Conservation (phyloP, 2,888 invertebrate genomes). For the Drosophila longiperda region DNA sequence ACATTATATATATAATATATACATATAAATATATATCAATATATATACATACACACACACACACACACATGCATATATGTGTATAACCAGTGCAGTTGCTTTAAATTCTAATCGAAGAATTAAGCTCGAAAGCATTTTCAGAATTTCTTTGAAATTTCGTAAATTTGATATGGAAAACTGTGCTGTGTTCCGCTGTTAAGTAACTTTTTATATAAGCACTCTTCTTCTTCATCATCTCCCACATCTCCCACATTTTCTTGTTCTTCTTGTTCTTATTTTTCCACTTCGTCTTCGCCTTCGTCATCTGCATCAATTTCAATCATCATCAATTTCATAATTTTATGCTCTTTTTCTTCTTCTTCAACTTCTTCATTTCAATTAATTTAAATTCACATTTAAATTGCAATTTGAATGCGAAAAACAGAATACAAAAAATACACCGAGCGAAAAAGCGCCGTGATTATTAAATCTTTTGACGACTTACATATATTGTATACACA, state of each 20-base stretch:
- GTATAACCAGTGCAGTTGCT: constrained; percentile 76
- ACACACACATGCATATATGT: constrained; percentile 29
- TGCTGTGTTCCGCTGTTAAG: constrained; percentile 54
- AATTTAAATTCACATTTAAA: constrained; percentile 71
- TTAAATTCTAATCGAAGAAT: constrained; percentile 67
- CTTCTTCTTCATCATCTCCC: neutral
- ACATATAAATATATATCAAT: constrained; percentile 22
- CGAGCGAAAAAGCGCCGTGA: constrained; percentile 26
- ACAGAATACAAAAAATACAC: constrained; percentile 31
- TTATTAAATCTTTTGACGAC: constrained; percentile 7
- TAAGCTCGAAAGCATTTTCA: constrained; percentile 69
- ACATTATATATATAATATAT: constrained; percentile 17
- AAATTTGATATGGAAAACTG: constrained; percentile 59
- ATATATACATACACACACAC: constrained; percentile 3
- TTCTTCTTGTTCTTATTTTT: neutral
- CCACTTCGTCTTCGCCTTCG: constrained; percentile 3
- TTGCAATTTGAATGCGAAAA: constrained; percentile 61
- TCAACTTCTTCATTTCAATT: constrained; percentile 53
- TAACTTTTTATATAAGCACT: neutral
- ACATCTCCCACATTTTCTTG: neutral
- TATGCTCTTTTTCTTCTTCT: constrained; percentile 10
- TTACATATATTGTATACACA: constrained; percentile 13
- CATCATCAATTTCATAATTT: neutral
- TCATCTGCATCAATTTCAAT: constrained; percentile 11
- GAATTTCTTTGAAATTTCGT: constrained; percentile 57